Base-by-base conservation (phyloP, 2,888 invertebrate species). In the Chymomyza caudatula region DNA sequence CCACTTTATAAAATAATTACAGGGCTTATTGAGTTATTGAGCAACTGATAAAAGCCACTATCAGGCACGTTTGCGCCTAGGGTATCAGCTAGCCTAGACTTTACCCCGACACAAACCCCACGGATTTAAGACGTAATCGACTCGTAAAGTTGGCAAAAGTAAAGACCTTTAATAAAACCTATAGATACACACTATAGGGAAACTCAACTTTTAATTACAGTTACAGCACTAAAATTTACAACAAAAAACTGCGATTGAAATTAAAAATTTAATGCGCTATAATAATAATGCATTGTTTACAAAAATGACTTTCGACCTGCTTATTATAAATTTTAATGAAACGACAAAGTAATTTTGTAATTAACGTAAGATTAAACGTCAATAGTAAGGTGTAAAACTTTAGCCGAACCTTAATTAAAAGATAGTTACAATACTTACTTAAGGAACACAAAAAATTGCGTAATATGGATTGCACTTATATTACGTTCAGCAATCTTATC, bases 401-500 rank as follows among this genome's bases (percentile, higher is more conserved):
- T 37, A 37, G 11, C 29, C 8, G 29, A 11, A 37, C 29, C 29
- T 37, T 11, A 37, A 37, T 37, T 25, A 25, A 25, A 25, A 25
- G 6, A 25, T 5, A 11, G 2, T 1, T 13, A 17, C 13, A 17
- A 47, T 11, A 19, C 17, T 47, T 47, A 47, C 5, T 6, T 37
- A 37, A 37, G n/a, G n/a, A n/a, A n/a, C n/a, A n/a, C n/a, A n/a
- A n/a, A n/a, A n/a, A n/a, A n/a, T n/a, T n/a, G n/a, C n/a, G 11
- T 11, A 37, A 8, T 37, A 37, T 37, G 29, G 29, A 37, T n/a
- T n/a, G n/a, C n/a, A n/a, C n/a, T 4, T 11, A 37, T 11, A 37
- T 19, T 2, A 19, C 11, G 3, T 60, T 67, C 43, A 17, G 51
- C 29, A 51, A 67, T 20, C 20, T 67, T 1, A 42, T 5, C 49